phyloP scores from a whole-genome alignment of 2,113 vertebrate genomes.

The Carollia perspicillata region DNA sequence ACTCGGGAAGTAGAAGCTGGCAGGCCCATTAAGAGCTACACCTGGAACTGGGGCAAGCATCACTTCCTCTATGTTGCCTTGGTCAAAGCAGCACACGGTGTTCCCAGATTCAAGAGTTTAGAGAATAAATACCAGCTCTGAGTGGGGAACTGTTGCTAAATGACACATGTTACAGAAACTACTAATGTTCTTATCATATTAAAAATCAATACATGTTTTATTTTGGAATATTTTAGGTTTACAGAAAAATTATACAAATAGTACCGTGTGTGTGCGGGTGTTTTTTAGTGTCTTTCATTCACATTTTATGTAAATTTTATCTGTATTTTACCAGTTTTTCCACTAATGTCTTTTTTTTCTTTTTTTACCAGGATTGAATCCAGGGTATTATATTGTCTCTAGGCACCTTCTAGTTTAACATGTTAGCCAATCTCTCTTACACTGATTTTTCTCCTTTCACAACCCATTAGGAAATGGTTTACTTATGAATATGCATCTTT shows the following conservation, averaged over 20 bases:
- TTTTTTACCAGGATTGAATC: neutral
- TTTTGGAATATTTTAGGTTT: constrained; percentile 19
- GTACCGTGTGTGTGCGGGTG: neutral
- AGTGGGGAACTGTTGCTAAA: neutral
- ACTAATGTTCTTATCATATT: neutral
- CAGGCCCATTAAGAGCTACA: neutral
- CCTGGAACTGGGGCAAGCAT: neutral
- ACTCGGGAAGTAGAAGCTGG: neutral
- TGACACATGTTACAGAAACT: neutral
- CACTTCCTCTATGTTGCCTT: neutral
- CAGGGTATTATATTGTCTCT: neutral
- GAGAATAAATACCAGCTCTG: neutral
- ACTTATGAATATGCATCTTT: constrained; percentile 13
- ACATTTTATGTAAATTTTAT: neutral
- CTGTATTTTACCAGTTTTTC: neutral
- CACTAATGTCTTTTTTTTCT: neutral
- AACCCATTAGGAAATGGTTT: constrained; percentile 12
- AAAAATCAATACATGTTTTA: neutral
- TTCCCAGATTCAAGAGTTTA: neutral
- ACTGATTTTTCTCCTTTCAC: neutral
- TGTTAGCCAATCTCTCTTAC: neutral
- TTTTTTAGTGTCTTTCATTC: neutral
- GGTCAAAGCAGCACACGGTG: neutral
- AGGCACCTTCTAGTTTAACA: neutral
- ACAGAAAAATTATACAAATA: neutral